Evolutionary conservation across 64 coral and sea anemone genomes (phyloP), one percentile per base, ranked within the genome.

Genomic region (Acropora tenuis): DNA sequence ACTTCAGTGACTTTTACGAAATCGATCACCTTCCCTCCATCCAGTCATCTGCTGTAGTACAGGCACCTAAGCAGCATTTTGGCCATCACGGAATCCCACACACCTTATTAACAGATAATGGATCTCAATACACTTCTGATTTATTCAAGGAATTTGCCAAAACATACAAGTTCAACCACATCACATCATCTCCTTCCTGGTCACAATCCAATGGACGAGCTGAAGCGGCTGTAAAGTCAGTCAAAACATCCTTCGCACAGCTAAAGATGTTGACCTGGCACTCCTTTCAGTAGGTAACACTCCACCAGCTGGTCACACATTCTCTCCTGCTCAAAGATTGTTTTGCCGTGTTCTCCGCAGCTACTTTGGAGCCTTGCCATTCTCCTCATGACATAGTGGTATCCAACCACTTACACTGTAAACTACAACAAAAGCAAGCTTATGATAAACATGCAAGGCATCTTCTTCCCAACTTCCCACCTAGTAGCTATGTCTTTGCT

Each of bases 101-200:
- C 89, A 90, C 89, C 12, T 78, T 91, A 8, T 18, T 91, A 81
- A 91, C 79, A 5, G 79, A 91, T 76, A 91, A 91, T 75, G 79
- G 89, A 40, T 55, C 45, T 40, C 55, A 41, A 68, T 91, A 58
- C 48, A 74, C 73, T 69, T 92, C 82, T n/a, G 90, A 78, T 5
- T 67, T 68, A 18, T 92, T 92, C 72, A 85, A 67, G 41, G 12
- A 47, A n/a, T 92, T 92, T 87, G 19, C 90, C 47, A 30, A 77
- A 13, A 86, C 50, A 61, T 91, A 91, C 65, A 84, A 84, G 79
- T 91, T 84, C 73, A n/a, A 91, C 6, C 50, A 91, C 88, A 5
- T 90, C 76, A 47, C 77, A 76, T n/a, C 79, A 80, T 50, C 40
- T 42, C 86, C 50, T 42, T n/a, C 75, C 82, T 47, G 83, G 79